Base-by-base conservation (phyloP, 2,888 invertebrate species). In the Ennomos fuscantarius region DNA sequence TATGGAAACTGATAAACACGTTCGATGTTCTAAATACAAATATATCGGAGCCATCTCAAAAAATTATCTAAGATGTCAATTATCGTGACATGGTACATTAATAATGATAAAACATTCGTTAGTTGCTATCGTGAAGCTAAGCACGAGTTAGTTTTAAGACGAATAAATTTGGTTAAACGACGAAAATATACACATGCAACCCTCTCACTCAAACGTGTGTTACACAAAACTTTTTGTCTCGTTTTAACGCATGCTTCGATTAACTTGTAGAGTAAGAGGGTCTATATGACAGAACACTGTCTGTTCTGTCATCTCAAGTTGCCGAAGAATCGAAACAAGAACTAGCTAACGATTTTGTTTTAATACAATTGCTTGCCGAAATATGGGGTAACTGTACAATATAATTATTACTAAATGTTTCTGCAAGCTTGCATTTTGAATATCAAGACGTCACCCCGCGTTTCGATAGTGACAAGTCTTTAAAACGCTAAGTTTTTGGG, bases 271-370 rank as follows among this genome's bases (percentile, higher is more conserved):
- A 24, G 24, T 6, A 24, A 24, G 24, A 5, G n/a, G 24, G 24
- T 24, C 1, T 24, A 24, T 41, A 41, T 37, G 36, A 11, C 66
- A 62, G 11, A n/a, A n/a, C n/a, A n/a, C n/a, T n/a, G n/a, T n/a
- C n/a, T 39, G 57, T 52, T 60, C 72, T 69, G 69, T 71, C 72
- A 73, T 73, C 76, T 67, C 69, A 62, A 60, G 60, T 63, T 56
- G 63, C 71, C 58, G 64, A 69, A 62, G 54, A 72, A 74, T 77
- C 70, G 68, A 67, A 66, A 66, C 65, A 55, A 66, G 51, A 55
- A 35, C 13, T 36, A 39, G 33, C 43, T 43, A 31, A 46, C 41
- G 35, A 41, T 39, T 34, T 34, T 32, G 11, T 37, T 31, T 33
- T 35, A 31, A 9, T 34, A 13, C 1, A 9, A 36, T 15, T 32